phyloP scores from a whole-genome alignment of 2,797 vertebrate species.

The Pipistrellus kuhlii region DNA sequence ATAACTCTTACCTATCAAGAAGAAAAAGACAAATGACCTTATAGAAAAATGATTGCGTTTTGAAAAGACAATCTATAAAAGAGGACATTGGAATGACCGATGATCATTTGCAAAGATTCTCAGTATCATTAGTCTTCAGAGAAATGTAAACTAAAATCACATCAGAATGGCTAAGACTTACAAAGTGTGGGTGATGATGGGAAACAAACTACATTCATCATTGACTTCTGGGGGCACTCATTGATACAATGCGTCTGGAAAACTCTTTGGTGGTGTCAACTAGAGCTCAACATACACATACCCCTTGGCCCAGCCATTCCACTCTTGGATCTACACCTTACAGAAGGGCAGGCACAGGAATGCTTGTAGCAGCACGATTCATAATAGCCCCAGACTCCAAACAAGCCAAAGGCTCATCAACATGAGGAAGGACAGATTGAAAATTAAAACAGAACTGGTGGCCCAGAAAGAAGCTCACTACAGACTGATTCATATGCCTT shows the following conservation, averaged over 20 bases:
- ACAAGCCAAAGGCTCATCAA: not conserved
- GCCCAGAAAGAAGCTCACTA: too few species aligned
- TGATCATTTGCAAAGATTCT: not conserved
- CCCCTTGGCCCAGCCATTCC: not conserved
- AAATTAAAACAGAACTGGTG: not conserved
- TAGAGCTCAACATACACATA: not conserved
- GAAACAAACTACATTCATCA: not conserved
- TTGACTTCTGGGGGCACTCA: not conserved
- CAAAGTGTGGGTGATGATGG: not conserved
- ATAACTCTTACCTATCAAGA: not conserved
- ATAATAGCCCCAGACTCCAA: not conserved
- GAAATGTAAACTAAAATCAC: not conserved
- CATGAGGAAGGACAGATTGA: not conserved
- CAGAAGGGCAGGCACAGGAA: not conserved
- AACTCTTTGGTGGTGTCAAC: not conserved
- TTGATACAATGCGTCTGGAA: not conserved
- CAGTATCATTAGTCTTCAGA: not conserved
- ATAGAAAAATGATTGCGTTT: slow-evolving; percentile 15
- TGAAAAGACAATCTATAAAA: not conserved
- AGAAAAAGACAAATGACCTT: not conserved
- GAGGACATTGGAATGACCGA: not conserved
- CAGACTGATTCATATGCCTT: too few species aligned
- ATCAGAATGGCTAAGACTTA: not conserved
- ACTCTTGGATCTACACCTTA: not conserved
- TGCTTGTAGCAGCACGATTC: not conserved